A percentile compares a stretch with the other conserved stretches of the same genome.
These are phyloP conservation scores for Lomographa bimaculata DNA, from an alignment of 2,888 invertebrate genomes.

Conservation along the genomic window DNA sequence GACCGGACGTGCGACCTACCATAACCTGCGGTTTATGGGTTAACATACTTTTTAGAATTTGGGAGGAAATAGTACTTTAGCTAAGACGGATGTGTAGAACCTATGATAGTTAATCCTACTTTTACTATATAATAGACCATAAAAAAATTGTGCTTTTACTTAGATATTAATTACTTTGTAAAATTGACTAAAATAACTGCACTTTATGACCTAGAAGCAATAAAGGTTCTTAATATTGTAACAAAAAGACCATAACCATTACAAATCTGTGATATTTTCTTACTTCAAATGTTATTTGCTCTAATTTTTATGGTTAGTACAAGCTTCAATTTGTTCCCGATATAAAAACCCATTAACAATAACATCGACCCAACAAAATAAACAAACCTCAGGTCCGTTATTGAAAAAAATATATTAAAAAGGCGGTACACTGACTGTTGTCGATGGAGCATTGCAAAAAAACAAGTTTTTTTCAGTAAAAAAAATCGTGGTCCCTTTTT, in stretches of 20 bases:
- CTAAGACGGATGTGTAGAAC: constrained; percentile 8
- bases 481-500: constrained; percentile 67
- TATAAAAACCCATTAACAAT: constrained; percentile 60
- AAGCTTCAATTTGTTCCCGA: constrained; percentile 38
- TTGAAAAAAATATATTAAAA: constrained; percentile 61
- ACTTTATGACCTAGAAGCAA: too few relatives aligned
- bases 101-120: background rate
- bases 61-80: constrained; percentile 1
- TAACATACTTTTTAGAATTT: constrained; percentile 32
- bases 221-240: too few relatives aligned
- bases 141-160: too few relatives aligned
- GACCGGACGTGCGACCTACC: constrained; percentile 33
- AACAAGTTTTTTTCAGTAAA: constrained; percentile 62
- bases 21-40: constrained; percentile 39
- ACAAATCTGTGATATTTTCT: too few relatives aligned
- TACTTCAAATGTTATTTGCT: constrained; percentile 18
- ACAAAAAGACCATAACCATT: too few relatives aligned
- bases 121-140: too few relatives aligned
- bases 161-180: too few relatives aligned
- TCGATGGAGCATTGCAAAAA: constrained; percentile 71
- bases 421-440: constrained; percentile 74
- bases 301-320: constrained; percentile 29
- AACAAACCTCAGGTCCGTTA: constrained; percentile 76
- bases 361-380: constrained; percentile 65
- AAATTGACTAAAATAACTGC: too few relatives aligned